Evolutionary conservation across 2,888 invertebrate genomes (phyloP).

Genomic region (Trichopoda pennipes): DNA sequence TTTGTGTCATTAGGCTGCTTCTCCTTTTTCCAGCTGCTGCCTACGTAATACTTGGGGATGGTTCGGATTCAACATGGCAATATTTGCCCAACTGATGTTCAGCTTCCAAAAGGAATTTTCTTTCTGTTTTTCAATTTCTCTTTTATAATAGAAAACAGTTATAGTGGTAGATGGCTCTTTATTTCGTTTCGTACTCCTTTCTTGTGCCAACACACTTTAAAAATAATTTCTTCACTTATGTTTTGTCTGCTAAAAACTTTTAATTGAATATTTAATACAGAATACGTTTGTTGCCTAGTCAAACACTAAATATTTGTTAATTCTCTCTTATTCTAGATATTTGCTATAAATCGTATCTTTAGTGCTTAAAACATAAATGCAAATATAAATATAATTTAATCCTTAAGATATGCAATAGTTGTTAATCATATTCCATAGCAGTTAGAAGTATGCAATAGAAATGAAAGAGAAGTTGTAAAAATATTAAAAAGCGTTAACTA

Average conservation of each 20-base stretch:
- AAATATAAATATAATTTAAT: constrained; percentile 23
- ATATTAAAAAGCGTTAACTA: too few species aligned
- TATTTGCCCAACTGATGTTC: neutral
- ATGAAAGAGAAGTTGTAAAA: too few species aligned
- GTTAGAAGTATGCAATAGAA: too few species aligned
- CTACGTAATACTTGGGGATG: neutral
- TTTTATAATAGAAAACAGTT: neutral
- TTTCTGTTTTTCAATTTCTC: neutral
- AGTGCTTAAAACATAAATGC: constrained; percentile 30
- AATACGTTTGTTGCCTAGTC: constrained; percentile 16
- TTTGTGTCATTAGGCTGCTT: constrained; percentile 20
- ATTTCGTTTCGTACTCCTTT: neutral
- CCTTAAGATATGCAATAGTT: constrained; percentile 34
- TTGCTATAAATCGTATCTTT: constrained; percentile 4
- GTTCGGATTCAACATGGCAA: neutral
- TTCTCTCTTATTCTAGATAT: neutral
- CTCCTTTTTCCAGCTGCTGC: neutral
- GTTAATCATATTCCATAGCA: neutral
- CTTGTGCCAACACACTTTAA: neutral
- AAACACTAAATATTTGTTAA: constrained; percentile 4
- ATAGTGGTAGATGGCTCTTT: neutral
- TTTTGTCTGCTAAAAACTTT: constrained; percentile 8
- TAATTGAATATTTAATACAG: constrained; percentile 60
- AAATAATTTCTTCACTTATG: neutral
- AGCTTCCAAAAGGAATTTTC: neutral